phyloP scores from a whole-genome alignment of 23 tunicate genomes.

The Phallusia fumigata region DNA sequence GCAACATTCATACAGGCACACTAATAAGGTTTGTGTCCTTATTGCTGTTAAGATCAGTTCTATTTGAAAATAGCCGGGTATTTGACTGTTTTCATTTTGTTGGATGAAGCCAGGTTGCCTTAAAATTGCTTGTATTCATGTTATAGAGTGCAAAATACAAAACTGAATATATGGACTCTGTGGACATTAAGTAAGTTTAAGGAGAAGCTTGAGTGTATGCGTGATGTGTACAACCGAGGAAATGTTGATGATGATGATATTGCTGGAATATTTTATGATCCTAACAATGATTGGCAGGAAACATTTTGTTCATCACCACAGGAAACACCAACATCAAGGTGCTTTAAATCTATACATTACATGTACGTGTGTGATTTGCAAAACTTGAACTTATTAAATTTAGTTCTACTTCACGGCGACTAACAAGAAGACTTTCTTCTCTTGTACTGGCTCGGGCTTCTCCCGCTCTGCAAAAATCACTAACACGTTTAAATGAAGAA shows the following conservation, averaged over 20 bases:
- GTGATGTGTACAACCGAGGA: slow-evolving; percentile 49
- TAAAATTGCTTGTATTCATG: no score
- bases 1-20: background rate
- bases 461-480: slow-evolving; percentile 68
- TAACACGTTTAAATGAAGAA: slow-evolving; percentile 29
- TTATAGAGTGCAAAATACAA: slow-evolving; percentile 62
- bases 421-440: slow-evolving; percentile 70
- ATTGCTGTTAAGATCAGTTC: no score
- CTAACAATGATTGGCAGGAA: slow-evolving; percentile 69
- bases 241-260: slow-evolving; percentile 19
- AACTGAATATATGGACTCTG: slow-evolving; percentile 72
- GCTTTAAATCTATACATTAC: background rate
- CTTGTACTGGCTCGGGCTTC: slow-evolving; percentile 73
- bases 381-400: background rate
- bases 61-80: no score
- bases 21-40: background rate
- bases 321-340: slow-evolving; percentile 14
- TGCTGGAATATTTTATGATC: slow-evolving; percentile 62
- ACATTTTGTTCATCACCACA: background rate
- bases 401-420: slow-evolving; percentile 27
- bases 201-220: slow-evolving; percentile 64
- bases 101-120: no score
- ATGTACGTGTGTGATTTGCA: background rate
- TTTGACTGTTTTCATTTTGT: no score
- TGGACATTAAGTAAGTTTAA: slow-evolving; percentile 81